Conservation (phyloP, 2,797 vertebrate species). For the Danionella dracula region DNA sequence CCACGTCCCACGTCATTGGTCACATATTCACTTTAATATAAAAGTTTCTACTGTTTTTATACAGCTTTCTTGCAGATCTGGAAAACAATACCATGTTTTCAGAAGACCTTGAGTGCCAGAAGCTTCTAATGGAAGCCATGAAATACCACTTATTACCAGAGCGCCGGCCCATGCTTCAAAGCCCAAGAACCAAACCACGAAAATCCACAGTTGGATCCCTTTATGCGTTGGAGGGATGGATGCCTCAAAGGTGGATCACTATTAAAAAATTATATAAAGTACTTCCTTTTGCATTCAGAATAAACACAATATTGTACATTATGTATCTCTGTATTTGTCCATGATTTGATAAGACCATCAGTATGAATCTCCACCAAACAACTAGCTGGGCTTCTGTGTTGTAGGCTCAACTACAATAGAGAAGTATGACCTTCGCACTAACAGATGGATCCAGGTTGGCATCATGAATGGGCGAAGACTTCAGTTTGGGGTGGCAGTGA, state of each 20-base stretch:
- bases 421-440: conserved; percentile 91
- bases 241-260: conserved; percentile 80
- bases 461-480: conserved; percentile 88
- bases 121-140: conserved; percentile 97
- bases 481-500: conserved; percentile 94
- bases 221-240: conserved; percentile 96
- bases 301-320: too few relatives aligned
- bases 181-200: conserved; percentile 91
- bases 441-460: conserved; percentile 89
- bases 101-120: conserved; percentile 92
- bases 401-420: conserved; percentile 92
- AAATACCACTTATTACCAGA: conserved; percentile 96
- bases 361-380: not conserved
- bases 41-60: conserved; percentile 84
- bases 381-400: not conserved
- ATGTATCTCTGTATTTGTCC: too few relatives aligned
- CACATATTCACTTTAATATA: too few relatives aligned
- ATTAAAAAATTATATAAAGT: not conserved
- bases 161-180: conserved; percentile 91
- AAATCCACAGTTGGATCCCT: conserved; percentile 96
- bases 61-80: conserved; percentile 90
- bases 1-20: too few relatives aligned
- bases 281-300: too few relatives aligned
- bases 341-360: too few relatives aligned
- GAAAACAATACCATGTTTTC: conserved; percentile 96